Conservation (phyloP, 2,797 vertebrate genomes). For the Acridotheres tristis region DNA sequence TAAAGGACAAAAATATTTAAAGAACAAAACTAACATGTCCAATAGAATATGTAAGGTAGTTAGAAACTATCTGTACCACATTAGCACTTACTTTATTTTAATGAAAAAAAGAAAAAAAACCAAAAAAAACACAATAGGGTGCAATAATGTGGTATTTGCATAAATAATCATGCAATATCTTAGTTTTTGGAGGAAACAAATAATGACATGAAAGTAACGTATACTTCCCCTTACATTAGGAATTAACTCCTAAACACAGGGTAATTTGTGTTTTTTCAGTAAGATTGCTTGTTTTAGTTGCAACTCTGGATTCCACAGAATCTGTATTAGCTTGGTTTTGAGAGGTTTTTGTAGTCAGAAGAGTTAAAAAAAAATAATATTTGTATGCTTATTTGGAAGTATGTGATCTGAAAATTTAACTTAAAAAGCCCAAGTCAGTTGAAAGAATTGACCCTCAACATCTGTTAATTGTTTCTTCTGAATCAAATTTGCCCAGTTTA, state of each 20-base stretch:
- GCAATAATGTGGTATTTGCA: not conserved
- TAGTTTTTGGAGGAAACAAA: not conserved
- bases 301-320: not conserved
- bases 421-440: not conserved
- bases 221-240: not conserved
- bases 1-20: not conserved
- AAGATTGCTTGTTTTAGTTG: not conserved
- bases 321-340: not conserved
- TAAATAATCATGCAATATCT: not conserved
- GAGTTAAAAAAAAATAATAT: not conserved
- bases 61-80: not conserved
- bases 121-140: not conserved
- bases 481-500: not conserved
- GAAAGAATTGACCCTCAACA: not conserved
- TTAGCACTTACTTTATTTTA: not conserved
- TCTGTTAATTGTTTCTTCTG: not conserved
- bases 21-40: not conserved
- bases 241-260: not conserved
- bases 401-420: not conserved
- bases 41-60: not conserved
- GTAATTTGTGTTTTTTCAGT: not conserved
- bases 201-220: not conserved
- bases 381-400: not conserved
- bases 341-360: not conserved
- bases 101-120: not conserved